Evolutionary conservation across 2,797 vertebrate species (phyloP).

Genomic region (Myiotriccus ornatus): DNA sequence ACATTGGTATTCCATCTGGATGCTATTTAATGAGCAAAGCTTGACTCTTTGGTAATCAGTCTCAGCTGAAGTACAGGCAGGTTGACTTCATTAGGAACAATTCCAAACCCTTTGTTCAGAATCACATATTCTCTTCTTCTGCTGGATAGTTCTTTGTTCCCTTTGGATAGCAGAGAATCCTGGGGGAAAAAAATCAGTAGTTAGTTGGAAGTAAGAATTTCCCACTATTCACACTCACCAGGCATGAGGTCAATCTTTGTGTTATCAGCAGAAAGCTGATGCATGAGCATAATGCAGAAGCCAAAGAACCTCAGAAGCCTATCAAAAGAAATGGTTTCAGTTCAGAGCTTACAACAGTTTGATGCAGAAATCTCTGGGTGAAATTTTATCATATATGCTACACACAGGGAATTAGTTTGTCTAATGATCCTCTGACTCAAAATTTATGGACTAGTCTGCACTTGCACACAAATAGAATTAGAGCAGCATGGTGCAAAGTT

Average conservation of each 20-base stretch:
- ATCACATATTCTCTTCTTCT: slow-evolving; percentile 52
- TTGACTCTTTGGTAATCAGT: neutral
- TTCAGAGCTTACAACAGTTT: neutral
- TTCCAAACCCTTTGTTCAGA: neutral
- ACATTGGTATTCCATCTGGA: neutral
- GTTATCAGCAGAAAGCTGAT: neutral
- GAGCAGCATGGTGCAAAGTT: neutral
- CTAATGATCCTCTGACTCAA: slow-evolving; percentile 22
- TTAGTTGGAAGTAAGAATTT: neutral
- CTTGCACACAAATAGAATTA: slow-evolving; percentile 1
- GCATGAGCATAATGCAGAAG: neutral
- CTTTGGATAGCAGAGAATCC: slow-evolving; percentile 56
- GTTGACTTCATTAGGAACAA: slow-evolving; percentile 32
- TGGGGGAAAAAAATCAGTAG: neutral
- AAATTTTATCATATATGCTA: neutral
- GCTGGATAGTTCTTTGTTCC: slow-evolving; percentile 46
- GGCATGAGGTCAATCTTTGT: neutral
- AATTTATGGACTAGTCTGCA: neutral
- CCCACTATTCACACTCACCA: neutral
- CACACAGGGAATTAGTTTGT: neutral
- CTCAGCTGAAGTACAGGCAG: slow-evolving; percentile 15
- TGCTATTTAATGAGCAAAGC: neutral
- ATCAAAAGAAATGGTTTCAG: neutral
- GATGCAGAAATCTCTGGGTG: neutral
- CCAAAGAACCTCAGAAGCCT: neutral